phyloP scores from a whole-genome alignment of 2,797 vertebrate genomes.

The Tamandua tetradactyla region DNA sequence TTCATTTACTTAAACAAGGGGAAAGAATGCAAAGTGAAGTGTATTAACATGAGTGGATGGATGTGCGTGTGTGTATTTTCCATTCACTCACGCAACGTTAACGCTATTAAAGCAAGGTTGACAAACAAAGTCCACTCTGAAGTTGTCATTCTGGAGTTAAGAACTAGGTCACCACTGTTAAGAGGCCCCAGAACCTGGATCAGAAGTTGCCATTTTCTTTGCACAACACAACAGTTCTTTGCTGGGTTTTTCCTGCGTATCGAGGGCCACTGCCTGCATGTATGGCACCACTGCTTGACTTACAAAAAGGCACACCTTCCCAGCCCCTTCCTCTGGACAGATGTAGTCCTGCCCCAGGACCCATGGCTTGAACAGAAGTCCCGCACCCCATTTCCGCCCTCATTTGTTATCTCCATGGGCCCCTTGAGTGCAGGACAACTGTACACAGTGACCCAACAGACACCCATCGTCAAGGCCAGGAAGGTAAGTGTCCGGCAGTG shows the following conservation, averaged over 20 bases:
- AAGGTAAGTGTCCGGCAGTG: neutral
- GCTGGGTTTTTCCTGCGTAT: neutral
- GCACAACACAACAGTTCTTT: fast-evolving
- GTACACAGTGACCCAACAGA: fast-evolving
- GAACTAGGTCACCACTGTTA: neutral
- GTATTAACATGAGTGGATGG: neutral
- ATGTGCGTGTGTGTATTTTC: neutral
- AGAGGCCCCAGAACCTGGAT: neutral
- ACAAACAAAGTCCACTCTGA: neutral
- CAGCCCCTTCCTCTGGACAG: neutral
- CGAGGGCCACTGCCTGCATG: too few species aligned
- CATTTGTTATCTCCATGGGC: fast-evolving
- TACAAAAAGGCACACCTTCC: too few species aligned
- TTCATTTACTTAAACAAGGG: neutral
- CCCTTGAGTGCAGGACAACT: neutral
- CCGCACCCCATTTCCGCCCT: fast-evolving
- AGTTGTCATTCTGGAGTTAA: neutral
- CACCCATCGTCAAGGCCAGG: neutral
- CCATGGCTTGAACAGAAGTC: neutral
- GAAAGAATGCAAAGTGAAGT: neutral
- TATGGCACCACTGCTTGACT: fast-evolving
- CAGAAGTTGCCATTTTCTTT: too few species aligned
- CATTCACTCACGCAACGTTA: neutral
- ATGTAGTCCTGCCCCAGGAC: fast-evolving
- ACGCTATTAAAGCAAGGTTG: neutral